phyloP scores from a whole-genome alignment of 2,888 invertebrate genomes.

The Sialis lutaria region DNA sequence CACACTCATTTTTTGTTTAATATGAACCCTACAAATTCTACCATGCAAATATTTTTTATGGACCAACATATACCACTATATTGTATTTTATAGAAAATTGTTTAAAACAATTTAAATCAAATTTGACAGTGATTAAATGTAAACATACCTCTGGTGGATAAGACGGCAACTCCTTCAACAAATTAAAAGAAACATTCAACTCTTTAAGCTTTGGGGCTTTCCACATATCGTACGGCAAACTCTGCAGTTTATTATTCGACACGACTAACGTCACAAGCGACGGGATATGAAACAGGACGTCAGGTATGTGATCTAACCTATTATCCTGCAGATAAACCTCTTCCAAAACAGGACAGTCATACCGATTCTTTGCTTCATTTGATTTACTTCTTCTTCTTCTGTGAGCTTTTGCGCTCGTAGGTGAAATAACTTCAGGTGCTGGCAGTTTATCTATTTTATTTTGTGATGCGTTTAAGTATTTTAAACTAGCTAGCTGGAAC shows the following conservation, averaged over 20 bases:
- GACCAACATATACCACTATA: no score
- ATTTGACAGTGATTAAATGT: no score
- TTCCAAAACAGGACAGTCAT: constrained; percentile 65
- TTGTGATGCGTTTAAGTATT: constrained; percentile 71
- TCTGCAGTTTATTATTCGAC: constrained; percentile 83
- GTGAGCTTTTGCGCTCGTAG: constrained; percentile 16
- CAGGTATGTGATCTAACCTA: constrained; percentile 64
- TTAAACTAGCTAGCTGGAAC: constrained; percentile 68
- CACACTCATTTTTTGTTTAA: no score
- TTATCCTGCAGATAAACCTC: constrained; percentile 89
- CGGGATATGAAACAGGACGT: constrained; percentile 66
- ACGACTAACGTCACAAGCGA: constrained; percentile 67
- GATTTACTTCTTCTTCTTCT: constrained; percentile 17
- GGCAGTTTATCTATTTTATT: constrained; percentile 72
- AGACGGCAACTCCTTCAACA: constrained; percentile 59
- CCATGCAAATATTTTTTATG: no score
- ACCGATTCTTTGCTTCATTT: constrained; percentile 22
- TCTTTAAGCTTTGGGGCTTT: constrained; percentile 69
- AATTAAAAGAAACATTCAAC: constrained; percentile 77
- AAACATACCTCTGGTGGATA: constrained; percentile 27
- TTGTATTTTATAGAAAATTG: no score
- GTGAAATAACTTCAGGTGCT: constrained; percentile 21
- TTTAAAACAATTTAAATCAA: no score
- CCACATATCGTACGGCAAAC: constrained; percentile 75
- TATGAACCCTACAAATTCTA: no score